Conservation (phyloP, 2,888 invertebrate species). For the Noctua janthina region DNA sequence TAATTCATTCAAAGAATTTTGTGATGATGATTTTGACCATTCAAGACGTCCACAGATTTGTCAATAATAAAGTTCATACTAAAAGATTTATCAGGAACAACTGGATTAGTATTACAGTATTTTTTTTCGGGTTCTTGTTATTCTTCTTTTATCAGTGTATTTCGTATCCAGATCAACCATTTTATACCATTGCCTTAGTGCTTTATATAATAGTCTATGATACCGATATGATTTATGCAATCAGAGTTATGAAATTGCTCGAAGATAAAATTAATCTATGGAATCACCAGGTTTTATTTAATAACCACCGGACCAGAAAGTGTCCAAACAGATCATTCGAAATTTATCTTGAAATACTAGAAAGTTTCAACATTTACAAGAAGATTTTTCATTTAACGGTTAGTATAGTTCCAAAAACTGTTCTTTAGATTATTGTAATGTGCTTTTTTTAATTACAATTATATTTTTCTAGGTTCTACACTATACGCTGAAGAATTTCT, state of each 20-base stretch:
- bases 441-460: background rate
- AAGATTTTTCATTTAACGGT: conserved; percentile 13
- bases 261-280: conserved; percentile 16
- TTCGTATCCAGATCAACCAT: background rate
- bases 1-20: conserved; percentile 3
- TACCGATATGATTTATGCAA: conserved; percentile 18
- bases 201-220: conserved; percentile 4
- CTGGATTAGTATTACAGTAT: background rate
- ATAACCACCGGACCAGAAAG: background rate
- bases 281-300: background rate
- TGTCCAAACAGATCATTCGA: background rate
- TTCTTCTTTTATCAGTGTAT: background rate
- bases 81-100: conserved; percentile 12
- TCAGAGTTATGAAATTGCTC: conserved; percentile 21
- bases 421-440: background rate
- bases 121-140: background rate
- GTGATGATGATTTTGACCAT: conserved; percentile 10
- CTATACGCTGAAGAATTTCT: conserved; percentile 19
- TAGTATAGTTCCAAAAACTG: background rate
- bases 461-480: conserved; percentile 10
- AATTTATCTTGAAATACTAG: conserved; percentile 20
- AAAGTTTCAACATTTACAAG: conserved; percentile 15
- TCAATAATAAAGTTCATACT: background rate
- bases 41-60: conserved; percentile 28
- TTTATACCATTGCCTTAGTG: background rate